phyloP scores from a whole-genome alignment of 2,888 invertebrate species.

The Drosophila suboccidentalis region DNA sequence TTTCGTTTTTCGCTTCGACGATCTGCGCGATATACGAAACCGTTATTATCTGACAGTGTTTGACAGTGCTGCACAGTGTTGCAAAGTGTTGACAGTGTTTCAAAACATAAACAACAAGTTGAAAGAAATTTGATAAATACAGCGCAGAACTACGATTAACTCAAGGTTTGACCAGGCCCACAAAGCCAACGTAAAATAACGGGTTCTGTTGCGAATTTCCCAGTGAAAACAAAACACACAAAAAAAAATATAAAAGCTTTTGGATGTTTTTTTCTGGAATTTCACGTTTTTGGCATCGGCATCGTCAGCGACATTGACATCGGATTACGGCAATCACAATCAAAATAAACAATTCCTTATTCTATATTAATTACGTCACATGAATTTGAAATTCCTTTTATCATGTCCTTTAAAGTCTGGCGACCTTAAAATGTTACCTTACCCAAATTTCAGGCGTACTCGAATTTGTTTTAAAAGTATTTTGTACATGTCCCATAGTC shows the following conservation, averaged over 20 bases:
- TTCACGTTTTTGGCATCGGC: conserved; percentile 9
- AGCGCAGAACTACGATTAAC: not conserved
- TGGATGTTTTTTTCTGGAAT: conserved; percentile 7
- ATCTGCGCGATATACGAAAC: not conserved
- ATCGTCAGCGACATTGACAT: conserved; percentile 1
- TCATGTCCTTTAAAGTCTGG: too few relatives aligned
- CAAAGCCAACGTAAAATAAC: not conserved
- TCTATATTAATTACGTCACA: not conserved
- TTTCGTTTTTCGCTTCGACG: not conserved
- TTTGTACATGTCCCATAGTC: too few relatives aligned
- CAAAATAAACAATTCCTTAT: not conserved
- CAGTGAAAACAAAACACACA: not conserved
- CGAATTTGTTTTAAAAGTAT: too few relatives aligned
- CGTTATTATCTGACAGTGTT: conserved; percentile 12
- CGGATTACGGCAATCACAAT: conserved; percentile 1
- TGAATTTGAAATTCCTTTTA: too few relatives aligned
- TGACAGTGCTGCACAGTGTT: conserved; percentile 18
- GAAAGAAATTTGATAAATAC: not conserved
- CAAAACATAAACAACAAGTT: conserved; percentile 7
- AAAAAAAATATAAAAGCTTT: not conserved
- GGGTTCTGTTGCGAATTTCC: not conserved
- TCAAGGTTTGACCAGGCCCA: conserved; percentile 12
- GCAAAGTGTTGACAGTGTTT: conserved; percentile 7
- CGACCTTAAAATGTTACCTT: not conserved
- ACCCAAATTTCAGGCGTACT: not conserved